phyloP scores from a whole-genome alignment of 2,888 invertebrate species.

The Andrena flavipes region DNA sequence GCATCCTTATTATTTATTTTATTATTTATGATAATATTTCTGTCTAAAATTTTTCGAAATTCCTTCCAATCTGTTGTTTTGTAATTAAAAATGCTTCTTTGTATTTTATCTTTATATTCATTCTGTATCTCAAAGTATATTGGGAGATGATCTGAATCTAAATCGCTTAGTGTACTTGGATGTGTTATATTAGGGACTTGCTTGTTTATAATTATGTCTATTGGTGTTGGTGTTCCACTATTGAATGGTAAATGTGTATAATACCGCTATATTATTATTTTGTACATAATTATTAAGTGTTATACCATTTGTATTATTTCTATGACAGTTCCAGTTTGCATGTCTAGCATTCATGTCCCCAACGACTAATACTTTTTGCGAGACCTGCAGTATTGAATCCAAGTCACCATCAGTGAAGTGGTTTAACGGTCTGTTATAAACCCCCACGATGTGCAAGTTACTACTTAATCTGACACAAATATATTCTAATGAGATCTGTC shows the following conservation, averaged over 20 bases:
- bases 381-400: not conserved
- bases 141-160: slow-evolving; percentile 69
- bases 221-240: slow-evolving; percentile 58
- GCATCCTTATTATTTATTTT: slow-evolving; percentile 25
- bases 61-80: slow-evolving; percentile 2
- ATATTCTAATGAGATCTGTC: not conserved
- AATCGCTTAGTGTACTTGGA: slow-evolving; percentile 33
- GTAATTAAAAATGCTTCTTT: not conserved
- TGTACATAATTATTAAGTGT: not conserved
- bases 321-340: slow-evolving; percentile 9
- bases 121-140: slow-evolving; percentile 35
- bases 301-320: not conserved
- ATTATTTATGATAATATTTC: slow-evolving; percentile 35
- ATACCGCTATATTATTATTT: not conserved
- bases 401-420: not conserved
- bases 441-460: not conserved
- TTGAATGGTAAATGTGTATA: slow-evolving; percentile 54
- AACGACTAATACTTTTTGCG: not conserved
- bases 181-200: slow-evolving; percentile 53
- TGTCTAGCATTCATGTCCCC: slow-evolving; percentile 24
- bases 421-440: slow-evolving; percentile 1
- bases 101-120: slow-evolving; percentile 14
- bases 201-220: slow-evolving; percentile 70
- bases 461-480: not conserved
- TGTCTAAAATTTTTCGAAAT: slow-evolving; percentile 14